These are phyloP conservation scores for Drosophila percnosoma DNA, from an alignment of 2,888 invertebrate species.

Conservation along the genomic window DNA sequence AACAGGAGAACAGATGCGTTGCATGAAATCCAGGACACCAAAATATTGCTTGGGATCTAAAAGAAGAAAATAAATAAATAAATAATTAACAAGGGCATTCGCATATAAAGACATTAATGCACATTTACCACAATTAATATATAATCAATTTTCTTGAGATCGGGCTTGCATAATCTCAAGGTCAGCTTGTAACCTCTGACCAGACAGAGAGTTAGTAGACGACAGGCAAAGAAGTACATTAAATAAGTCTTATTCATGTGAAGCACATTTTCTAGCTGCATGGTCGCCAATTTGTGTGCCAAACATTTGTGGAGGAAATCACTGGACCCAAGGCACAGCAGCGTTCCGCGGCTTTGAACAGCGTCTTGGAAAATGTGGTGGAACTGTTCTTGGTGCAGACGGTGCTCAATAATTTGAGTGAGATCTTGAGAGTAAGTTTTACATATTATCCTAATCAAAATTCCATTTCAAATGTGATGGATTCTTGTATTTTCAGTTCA, in stretches of 20 bases:
- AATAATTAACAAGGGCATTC: background rate
- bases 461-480: background rate
- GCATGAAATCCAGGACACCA: background rate
- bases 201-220: background rate
- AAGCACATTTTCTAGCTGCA: constrained; percentile 87
- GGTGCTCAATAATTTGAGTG: constrained; percentile 90
- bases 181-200: background rate
- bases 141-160: background rate
- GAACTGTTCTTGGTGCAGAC: constrained; percentile 92
- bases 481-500: constrained; percentile 54
- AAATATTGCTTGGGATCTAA: background rate
- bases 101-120: background rate
- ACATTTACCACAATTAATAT: background rate
- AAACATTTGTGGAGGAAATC: constrained; percentile 88
- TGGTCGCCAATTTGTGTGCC: constrained; percentile 91
- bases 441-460: background rate
- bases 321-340: constrained; percentile 81
- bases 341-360: constrained; percentile 87
- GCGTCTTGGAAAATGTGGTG: constrained; percentile 89
- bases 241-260: background rate
- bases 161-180: background rate
- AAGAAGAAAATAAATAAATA: background rate
- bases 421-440: constrained; percentile 90
- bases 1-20: background rate
- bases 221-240: background rate